These are phyloP conservation scores for Doryteuthis pealeii DNA, from an alignment of 1,140 invertebrate species.

Conservation along the genomic window DNA sequence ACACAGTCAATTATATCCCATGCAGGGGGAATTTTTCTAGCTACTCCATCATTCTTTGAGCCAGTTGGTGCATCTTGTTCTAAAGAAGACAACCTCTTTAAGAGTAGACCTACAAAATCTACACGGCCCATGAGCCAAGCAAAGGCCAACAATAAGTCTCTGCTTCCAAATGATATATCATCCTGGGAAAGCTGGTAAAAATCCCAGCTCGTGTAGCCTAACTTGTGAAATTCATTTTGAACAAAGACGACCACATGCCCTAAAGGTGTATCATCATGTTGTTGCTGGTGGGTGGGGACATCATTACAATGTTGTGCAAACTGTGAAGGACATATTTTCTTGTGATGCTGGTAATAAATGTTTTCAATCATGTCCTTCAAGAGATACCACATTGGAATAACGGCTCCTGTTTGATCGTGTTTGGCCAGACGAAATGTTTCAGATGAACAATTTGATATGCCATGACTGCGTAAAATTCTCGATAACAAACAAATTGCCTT, in stretches of 20 bases:
- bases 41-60: background rate
- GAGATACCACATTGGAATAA: background rate
- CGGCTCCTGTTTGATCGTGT: background rate
- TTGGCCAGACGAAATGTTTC: constrained; percentile 1
- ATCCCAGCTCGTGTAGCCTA: background rate
- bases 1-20: background rate
- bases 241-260: background rate
- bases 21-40: background rate
- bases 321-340: too few relatives aligned
- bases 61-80: background rate
- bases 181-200: background rate
- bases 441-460: background rate
- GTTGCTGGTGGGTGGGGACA: background rate
- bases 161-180: background rate
- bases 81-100: background rate
- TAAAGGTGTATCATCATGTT: background rate
- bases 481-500: background rate
- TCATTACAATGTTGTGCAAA: background rate
- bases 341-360: too few relatives aligned
- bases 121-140: background rate
- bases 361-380: background rate
- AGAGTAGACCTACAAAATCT: background rate
- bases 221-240: background rate
- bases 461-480: background rate
- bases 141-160: background rate